phyloP scores from a whole-genome alignment of 2,113 vertebrate species.

The Gobiocypris rarus region DNA sequence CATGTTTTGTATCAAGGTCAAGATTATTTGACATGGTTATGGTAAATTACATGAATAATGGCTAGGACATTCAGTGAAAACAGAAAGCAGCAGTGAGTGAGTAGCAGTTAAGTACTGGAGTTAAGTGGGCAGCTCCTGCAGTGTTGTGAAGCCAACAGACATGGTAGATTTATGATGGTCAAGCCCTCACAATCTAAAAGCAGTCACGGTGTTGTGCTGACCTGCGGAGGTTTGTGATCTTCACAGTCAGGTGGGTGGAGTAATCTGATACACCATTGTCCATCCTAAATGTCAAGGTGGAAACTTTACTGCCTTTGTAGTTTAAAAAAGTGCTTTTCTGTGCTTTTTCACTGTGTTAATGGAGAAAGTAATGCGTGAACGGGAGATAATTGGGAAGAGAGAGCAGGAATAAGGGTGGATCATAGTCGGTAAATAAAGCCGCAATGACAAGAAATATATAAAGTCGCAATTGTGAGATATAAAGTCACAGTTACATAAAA shows the following conservation, averaged over 20 bases:
- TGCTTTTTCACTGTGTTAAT: neutral
- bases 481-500: neutral
- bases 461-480: too few relatives aligned
- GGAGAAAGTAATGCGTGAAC: neutral
- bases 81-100: constrained; percentile 1
- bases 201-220: constrained; percentile 19
- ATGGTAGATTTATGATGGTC: constrained; percentile 40
- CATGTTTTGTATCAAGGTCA: constrained; percentile 1
- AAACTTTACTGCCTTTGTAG: neutral
- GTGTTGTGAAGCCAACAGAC: constrained; percentile 50
- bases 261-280: too few relatives aligned
- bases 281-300: neutral
- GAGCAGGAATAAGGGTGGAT: neutral
- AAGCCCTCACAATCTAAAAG: constrained; percentile 22
- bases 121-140: constrained; percentile 23
- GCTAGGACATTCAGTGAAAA: neutral
- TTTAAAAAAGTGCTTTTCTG: neutral
- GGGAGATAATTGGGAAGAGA: neutral
- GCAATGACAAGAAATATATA: neutral
- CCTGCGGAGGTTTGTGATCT: neutral
- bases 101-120: constrained; percentile 3
- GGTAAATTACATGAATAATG: constrained; percentile 12
- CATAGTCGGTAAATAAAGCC: neutral
- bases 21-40: neutral
- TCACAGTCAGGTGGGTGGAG: too few relatives aligned